Base-by-base conservation (phyloP, 2,888 invertebrate species). In the Mantis religiosa region DNA sequence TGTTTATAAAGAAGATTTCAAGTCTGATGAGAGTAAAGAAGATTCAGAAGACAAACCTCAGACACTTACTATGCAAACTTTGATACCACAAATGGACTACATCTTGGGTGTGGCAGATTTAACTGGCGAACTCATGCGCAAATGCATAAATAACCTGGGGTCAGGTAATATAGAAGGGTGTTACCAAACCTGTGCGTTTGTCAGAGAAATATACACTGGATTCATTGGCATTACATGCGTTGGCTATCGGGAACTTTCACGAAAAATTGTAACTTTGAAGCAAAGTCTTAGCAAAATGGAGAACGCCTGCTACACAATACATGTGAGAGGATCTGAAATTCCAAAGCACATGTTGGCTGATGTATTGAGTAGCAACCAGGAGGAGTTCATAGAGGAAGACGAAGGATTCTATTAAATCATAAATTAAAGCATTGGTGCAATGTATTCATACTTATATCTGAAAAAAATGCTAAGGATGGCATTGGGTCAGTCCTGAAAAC, bases 41-140 rank as follows among this genome's bases (percentile, higher is more conserved):
- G 84, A 84, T 83, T 88, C 82, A 27, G 89, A 82, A 20, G 89
- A 90, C 41, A 54, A 89, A 87, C 89, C 89, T 27, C 89, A 91
- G 27, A 85, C 83, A 71, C 83, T 47, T 14, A 47, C 8, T 15
- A 81, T 71, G 28, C 34, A 90, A 30, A 90, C 91, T 34, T 89
- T 91, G 41, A 85, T 94, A 88, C 93, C 93, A 25, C 94, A 94
- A 0, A 92, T 92, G 81, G 96, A 96, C 90, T 96, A 94, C 91
- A 93, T 98, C 92, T 93, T 98, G 83, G 98, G 98, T 0, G 93
- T 98, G 81, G 96, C 97, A 0, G 98, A 98, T 93, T 94, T 98
- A 47, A 98, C 97, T 0, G 98, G 98, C 0, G 98, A 98, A 93
- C 92, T 98, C 84, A 98, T 98, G 98, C 94, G 98, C 87, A 95